Evolutionary conservation across 1,140 invertebrate genomes (phyloP).

Genomic region (Scaptomyza graminum): DNA sequence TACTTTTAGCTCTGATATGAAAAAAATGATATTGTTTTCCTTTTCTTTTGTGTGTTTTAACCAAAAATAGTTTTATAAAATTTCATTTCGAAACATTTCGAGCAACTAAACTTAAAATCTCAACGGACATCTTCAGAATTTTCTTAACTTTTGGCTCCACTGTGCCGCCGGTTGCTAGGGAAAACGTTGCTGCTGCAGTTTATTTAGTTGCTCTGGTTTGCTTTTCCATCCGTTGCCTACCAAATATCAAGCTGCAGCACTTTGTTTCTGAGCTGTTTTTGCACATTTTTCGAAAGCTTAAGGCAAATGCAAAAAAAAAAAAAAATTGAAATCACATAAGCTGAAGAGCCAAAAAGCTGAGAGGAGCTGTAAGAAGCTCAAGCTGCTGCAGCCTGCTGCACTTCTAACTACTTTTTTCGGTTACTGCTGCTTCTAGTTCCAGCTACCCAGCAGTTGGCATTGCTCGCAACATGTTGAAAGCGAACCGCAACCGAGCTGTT

Average conservation of each 20-base stretch:
- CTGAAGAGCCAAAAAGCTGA: conserved; percentile 8
- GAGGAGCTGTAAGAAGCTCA: not conserved
- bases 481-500: conserved; percentile 39
- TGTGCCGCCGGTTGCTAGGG: conserved; percentile 14
- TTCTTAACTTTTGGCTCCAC: not conserved
- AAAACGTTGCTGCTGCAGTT: conserved; percentile 24
- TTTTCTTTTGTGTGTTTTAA: no score
- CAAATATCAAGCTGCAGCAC: conserved; percentile 8
- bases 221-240: conserved; percentile 18
- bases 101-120: no score
- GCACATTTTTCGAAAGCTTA: not conserved
- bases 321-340: not conserved
- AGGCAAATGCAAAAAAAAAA: not conserved
- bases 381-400: conserved; percentile 10
- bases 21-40: no score
- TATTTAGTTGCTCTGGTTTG: conserved; percentile 33
- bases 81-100: no score
- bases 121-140: no score
- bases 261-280: no score
- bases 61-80: no score
- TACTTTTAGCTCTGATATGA: no score
- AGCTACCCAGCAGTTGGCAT: not conserved
- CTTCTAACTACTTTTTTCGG: conserved; percentile 22
- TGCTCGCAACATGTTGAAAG: conserved; percentile 56
- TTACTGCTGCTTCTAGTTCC: conserved; percentile 1